phyloP scores from a whole-genome alignment of 2,113 vertebrate species.

The Hyla sarda region DNA sequence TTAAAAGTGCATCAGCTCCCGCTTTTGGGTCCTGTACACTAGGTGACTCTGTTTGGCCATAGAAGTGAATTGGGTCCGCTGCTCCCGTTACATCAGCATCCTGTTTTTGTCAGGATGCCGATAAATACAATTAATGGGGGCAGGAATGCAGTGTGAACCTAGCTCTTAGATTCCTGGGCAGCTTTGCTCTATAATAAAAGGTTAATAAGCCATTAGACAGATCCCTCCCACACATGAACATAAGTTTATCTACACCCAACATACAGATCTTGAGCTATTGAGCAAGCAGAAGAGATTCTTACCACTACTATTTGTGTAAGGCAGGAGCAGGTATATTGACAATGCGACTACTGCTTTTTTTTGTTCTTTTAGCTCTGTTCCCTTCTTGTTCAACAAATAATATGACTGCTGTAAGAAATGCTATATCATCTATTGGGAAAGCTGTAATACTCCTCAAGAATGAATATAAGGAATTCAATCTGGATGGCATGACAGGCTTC shows the following conservation, averaged over 20 bases:
- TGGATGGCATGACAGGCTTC: neutral
- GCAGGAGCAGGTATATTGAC: neutral
- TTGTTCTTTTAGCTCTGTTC: neutral
- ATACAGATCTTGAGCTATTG: neutral
- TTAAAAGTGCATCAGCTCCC: too few relatives aligned
- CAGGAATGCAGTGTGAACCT: too few relatives aligned
- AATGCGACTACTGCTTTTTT: neutral
- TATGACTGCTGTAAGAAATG: neutral
- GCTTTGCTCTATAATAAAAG: neutral
- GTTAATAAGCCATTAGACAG: neutral
- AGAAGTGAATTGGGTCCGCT: too few relatives aligned
- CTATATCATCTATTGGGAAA: neutral
- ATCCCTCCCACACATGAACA: slow-evolving; percentile 14
- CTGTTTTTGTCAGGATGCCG: too few relatives aligned
- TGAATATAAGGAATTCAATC: slow-evolving; percentile 8
- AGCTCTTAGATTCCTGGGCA: neutral
- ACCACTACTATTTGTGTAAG: neutral
- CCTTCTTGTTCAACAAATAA: neutral
- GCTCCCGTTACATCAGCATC: too few relatives aligned
- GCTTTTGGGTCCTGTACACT: too few relatives aligned
- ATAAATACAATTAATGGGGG: too few relatives aligned
- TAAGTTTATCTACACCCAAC: neutral
- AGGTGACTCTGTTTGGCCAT: too few relatives aligned
- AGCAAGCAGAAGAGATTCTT: neutral
- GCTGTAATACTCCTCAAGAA: neutral